Evolutionary conservation across 2,888 invertebrate genomes (phyloP), one percentile per base, ranked within the genome.

Genomic region (Lepidochitona cinerea): DNA sequence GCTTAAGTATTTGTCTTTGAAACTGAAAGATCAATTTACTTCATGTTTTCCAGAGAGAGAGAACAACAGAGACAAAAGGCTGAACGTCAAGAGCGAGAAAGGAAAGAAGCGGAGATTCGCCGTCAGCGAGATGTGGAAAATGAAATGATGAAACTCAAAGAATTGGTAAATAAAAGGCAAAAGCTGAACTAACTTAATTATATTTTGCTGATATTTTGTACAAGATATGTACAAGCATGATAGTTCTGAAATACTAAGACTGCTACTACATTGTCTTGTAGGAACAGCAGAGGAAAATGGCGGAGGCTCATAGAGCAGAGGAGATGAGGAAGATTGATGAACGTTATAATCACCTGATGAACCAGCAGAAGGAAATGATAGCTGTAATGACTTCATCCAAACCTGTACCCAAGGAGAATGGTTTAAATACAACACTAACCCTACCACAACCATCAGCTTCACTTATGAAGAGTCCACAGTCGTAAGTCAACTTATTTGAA

Each of bases 31-130:
- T n/a, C n/a, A n/a, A n/a, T n/a, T n/a, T n/a, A n/a, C n/a, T n/a
- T n/a, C n/a, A n/a, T n/a, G n/a, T 49, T 71, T 71, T 77, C 9
- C 64, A 85, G 84, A 67, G 84, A 83, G 49, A 79, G 77, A 53
- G 65, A 73, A 33, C 29, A 77, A 7, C 80, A 79, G 6, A 69
- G 74, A 41, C 80, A 85, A 37, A 78, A 76, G 65, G 78, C 79
- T 26, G 86, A 85, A 35, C 23, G 59, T 4, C 12, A 14, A 14
- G 59, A 59, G 59, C 78, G 80, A 66, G 84, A 84, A 32, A 75
- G 72, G 65, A 71, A 74, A 23, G 84, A 84, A 70, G 12, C 14
- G 9, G 59, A 59, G 59, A 59, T 59, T 3, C 18, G 29, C 29
- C 14, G 32, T 14, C 59, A 59, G 32, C 23, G 29, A 59, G 59